Evolutionary conservation across 1,140 invertebrate genomes (phyloP), one percentile per base, ranked within the genome.

Genomic region (Brachionus sp.): DNA sequence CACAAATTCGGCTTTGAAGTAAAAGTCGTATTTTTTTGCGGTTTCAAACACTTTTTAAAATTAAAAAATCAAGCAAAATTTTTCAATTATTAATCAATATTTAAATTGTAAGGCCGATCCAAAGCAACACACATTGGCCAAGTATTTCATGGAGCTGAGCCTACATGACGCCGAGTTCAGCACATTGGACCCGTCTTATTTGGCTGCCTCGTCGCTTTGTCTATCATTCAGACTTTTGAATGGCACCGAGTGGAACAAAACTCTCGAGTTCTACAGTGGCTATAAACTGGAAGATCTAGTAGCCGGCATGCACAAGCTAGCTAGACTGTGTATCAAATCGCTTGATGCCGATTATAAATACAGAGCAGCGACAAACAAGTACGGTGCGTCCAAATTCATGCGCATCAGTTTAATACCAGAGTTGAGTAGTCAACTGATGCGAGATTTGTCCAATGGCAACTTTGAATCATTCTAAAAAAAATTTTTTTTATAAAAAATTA

Each of bases 111-210:
- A 92, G 87, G 93, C 92, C 7, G 92, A 91, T 85, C 88, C 92
- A 13, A 90, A 90, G 82, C 92, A 94, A 86, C 95, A 98, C 87
- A 92, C 92, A 66, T 89, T 97, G 87, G 95, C 95, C 6, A 98
- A 98, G 90, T 98, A 96, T 87, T 92, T 98, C 73, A 91, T 96
- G 85, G 96, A 98, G 88, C 88, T 98, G 35, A 91, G 92, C 83
- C 88, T 96, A 50, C 88, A 95, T 12, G 93, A 96, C 57, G 96
- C 96, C 87, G 90, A 92, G 39, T 91, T 96, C 89, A 92, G 92
- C 33, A 93, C 95, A 86, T 92, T 93, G 86, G 89, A 90, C 77
- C 95, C 96, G 4, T 98, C 95, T 12, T 84, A 92, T n/a, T 88
- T 93, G 53, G 93, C 94, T 68, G 93, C 93, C 78, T 92, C 92